Evolutionary conservation across 2,888 invertebrate species (phyloP).

Genomic region (Ectemnius continuus): DNA sequence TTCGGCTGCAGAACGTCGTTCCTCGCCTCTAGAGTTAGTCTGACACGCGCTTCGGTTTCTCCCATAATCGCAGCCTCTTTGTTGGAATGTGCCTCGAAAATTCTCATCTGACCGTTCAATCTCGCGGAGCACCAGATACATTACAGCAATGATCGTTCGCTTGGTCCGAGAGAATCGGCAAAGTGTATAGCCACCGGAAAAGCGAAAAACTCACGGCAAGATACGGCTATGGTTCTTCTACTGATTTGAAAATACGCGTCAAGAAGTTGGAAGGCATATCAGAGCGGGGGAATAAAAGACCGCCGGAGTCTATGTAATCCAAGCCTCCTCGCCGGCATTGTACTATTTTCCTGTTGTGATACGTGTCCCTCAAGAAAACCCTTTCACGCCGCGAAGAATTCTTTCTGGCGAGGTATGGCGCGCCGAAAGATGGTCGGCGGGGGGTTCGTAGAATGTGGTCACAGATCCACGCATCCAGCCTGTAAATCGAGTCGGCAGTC

Average conservation of each 20-base stretch:
- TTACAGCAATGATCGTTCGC: not conserved
- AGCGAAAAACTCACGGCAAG: no score
- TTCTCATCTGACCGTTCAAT: no score
- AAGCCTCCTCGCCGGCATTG: slow-evolving; percentile 16
- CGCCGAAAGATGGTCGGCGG: not conserved
- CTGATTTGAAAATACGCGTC: slow-evolving; percentile 29
- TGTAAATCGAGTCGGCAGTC: slow-evolving; percentile 24
- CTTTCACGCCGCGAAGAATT: slow-evolving; percentile 50
- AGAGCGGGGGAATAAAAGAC: slow-evolving; percentile 30
- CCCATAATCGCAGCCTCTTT: slow-evolving; percentile 14
- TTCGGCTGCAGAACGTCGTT: slow-evolving; percentile 29
- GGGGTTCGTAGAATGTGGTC: slow-evolving; percentile 21
- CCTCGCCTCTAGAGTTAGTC: slow-evolving; percentile 19
- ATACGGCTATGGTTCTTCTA: not conserved
- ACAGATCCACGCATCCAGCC: slow-evolving; percentile 9
- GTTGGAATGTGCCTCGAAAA: no score
- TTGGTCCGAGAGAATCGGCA: not conserved
- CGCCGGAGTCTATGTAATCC: slow-evolving; percentile 36
- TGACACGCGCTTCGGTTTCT: slow-evolving; percentile 22
- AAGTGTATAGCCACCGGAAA: no score
- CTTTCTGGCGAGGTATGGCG: slow-evolving; percentile 26
- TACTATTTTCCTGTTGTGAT: slow-evolving; percentile 21
- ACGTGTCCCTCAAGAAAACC: slow-evolving; percentile 42
- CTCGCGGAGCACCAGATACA: no score
- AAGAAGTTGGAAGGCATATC: slow-evolving; percentile 14